phyloP scores from a whole-genome alignment of 1,140 invertebrate genomes.

The Holcopasites calliopsidis region DNA sequence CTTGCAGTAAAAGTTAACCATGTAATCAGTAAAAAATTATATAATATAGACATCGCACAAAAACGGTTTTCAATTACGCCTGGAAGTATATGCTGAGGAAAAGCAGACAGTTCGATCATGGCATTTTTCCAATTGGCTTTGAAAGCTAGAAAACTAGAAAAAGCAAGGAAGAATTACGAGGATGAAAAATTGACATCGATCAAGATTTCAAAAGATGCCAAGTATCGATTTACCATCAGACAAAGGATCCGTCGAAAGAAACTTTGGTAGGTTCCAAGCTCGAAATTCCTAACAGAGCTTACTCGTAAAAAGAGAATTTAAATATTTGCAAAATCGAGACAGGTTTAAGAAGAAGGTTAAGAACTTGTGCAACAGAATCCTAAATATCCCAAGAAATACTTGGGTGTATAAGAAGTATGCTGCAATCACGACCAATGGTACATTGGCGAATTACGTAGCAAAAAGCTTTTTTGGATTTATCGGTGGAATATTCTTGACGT shows the following conservation, averaged over 20 bases:
- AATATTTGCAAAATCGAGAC: background rate
- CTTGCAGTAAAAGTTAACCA: background rate
- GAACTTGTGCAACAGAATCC: constrained; percentile 67
- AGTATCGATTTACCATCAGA: constrained; percentile 71
- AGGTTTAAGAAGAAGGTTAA: constrained; percentile 75
- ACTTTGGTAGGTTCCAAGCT: constrained; percentile 58
- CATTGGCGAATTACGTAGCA: constrained; percentile 82
- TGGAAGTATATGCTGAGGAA: too few relatives aligned
- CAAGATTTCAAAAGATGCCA: constrained; percentile 69
- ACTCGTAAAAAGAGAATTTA: background rate
- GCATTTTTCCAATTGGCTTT: constrained; percentile 75
- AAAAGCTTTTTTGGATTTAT: constrained; percentile 83
- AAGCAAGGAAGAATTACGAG: constrained; percentile 74
- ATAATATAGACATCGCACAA: too few relatives aligned
- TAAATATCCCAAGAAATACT: constrained; percentile 68
- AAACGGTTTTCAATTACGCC: too few relatives aligned
- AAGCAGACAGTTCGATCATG: constrained; percentile 57
- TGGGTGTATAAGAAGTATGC: constrained; percentile 74
- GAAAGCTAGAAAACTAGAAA: constrained; percentile 78
- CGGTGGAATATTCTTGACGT: constrained; percentile 82
- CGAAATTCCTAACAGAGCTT: background rate
- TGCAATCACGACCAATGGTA: constrained; percentile 80
- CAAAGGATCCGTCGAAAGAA: constrained; percentile 76
- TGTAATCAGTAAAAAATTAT: background rate
- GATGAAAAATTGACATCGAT: constrained; percentile 80